A percentile compares a stretch with the other conserved stretches of the same genome.
These are phyloP conservation scores for Halcyon smyrnensis DNA, from an alignment of 2,797 vertebrate genomes.

Conservation along the genomic window DNA sequence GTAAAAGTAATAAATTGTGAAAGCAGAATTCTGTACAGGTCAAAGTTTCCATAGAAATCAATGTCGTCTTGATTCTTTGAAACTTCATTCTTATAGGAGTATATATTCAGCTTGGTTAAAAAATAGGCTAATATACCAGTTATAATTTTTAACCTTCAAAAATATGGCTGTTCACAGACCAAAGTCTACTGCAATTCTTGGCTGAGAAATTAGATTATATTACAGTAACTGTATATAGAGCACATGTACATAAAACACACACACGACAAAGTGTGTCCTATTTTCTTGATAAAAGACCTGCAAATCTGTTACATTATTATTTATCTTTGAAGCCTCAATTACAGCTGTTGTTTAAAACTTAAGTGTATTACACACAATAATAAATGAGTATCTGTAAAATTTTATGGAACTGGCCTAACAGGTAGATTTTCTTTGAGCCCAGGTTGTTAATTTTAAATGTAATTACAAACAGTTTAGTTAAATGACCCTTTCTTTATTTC, in stretches of 20 bases:
- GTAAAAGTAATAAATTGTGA: conserved; percentile 44
- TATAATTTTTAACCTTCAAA: not conserved
- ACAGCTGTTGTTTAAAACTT: not conserved
- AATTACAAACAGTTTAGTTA: not conserved
- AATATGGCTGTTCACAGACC: not conserved
- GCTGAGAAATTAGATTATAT: not conserved
- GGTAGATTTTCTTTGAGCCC: not conserved
- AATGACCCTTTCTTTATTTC: not conserved
- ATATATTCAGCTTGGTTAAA: not conserved
- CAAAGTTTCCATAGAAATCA: conserved; percentile 45
- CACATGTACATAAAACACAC: not conserved
- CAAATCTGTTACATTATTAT: not conserved
- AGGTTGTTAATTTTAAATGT: not conserved
- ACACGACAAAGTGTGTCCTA: not conserved
- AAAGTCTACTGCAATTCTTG: not conserved
- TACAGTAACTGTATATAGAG: not conserved
- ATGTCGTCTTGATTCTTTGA: not conserved
- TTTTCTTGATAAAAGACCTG: not conserved
- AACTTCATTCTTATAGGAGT: not conserved
- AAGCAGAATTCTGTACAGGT: conserved; percentile 18
- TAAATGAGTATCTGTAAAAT: not conserved
- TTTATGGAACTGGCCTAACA: not conserved
- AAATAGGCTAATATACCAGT: not conserved
- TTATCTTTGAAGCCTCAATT: not conserved
- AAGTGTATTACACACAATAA: not conserved